These are phyloP conservation scores for Sebastolobus altivelis DNA, from an alignment of 2,797 vertebrate genomes.

Conservation along the genomic window DNA sequence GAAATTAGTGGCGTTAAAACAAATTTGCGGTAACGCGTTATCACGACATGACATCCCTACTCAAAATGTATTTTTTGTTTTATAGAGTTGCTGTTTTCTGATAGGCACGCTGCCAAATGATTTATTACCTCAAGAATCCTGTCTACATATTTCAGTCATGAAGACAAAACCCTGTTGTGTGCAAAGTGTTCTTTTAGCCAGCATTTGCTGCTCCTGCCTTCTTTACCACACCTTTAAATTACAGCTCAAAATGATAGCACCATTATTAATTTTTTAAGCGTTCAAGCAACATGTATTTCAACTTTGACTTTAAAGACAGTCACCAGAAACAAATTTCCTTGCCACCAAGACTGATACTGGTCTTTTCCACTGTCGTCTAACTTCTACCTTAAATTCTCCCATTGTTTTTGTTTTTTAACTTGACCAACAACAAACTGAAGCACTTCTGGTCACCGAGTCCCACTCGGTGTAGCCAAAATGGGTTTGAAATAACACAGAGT, in stretches of 20 bases:
- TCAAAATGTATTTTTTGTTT: not conserved
- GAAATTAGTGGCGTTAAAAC: too few relatives aligned
- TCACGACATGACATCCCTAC: too few relatives aligned
- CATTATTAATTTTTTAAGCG: not conserved
- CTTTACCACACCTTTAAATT: constrained; percentile 23
- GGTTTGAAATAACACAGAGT: not conserved
- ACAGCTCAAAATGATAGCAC: too few relatives aligned
- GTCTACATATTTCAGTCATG: not conserved
- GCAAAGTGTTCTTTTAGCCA: not conserved
- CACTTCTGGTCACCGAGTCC: not conserved
- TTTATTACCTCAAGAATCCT: not conserved
- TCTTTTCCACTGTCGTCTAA: constrained; percentile 42
- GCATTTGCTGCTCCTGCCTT: constrained; percentile 58
- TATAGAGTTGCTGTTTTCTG: not conserved
- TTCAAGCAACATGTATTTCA: not conserved
- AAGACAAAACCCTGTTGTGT: not conserved
- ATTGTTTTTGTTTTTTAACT: not conserved
- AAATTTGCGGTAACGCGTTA: too few relatives aligned
- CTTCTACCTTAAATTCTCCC: not conserved
- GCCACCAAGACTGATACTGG: constrained; percentile 46
- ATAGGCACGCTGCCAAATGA: not conserved
- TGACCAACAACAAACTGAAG: not conserved
- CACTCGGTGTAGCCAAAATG: not conserved
- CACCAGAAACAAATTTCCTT: not conserved
- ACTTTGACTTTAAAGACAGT: not conserved